Conservation (phyloP, 2,113 vertebrate species). For the Alouatta palliata region DNA sequence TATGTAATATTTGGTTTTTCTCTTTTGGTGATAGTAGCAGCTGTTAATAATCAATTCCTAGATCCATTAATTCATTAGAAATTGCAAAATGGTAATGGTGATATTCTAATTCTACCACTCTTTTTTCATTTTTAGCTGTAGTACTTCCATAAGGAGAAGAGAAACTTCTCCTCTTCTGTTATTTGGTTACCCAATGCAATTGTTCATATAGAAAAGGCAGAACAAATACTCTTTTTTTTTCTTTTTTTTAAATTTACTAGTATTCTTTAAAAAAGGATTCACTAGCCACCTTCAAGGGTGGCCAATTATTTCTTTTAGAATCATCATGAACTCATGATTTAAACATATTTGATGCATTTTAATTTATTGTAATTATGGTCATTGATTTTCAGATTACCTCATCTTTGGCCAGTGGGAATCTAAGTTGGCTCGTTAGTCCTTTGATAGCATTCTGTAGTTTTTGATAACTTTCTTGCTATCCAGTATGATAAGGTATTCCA, state of each 20-base stretch:
- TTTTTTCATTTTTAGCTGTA: background rate
- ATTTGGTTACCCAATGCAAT: background rate
- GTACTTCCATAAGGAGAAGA: background rate
- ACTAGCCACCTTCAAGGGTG: background rate
- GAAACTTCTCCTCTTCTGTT: background rate
- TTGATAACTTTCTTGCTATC: background rate
- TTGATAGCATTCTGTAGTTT: background rate
- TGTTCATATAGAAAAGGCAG: background rate
- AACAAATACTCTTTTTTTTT: background rate
- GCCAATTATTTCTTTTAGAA: background rate
- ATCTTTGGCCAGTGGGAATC: background rate
- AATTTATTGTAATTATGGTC: background rate
- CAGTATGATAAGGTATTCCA: conserved; percentile 26
- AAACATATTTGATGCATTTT: background rate
- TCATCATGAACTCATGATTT: background rate
- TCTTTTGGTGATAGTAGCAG: background rate
- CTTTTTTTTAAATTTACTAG: background rate
- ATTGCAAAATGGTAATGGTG: background rate
- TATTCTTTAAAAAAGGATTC: background rate
- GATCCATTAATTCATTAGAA: background rate
- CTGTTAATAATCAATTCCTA: background rate
- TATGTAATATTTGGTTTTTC: background rate
- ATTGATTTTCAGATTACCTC: background rate
- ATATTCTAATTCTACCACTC: background rate
- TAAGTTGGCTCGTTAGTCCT: background rate